Evolutionary conservation across 2,888 invertebrate genomes (phyloP).

Genomic region (Eristalinus sepulchralis): DNA sequence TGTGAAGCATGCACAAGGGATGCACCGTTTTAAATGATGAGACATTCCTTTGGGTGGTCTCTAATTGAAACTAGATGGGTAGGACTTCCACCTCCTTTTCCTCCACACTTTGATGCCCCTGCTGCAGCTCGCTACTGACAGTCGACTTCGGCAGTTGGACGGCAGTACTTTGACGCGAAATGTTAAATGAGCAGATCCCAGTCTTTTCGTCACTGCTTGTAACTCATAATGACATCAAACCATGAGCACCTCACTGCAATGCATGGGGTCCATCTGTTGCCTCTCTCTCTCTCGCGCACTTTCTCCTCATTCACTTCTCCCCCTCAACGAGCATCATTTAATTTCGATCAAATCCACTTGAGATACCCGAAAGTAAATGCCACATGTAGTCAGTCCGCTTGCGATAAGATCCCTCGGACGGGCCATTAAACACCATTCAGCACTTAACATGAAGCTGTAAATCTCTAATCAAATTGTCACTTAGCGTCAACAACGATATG

Average conservation of each 20-base stretch:
- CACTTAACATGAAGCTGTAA: slow-evolving; percentile 46
- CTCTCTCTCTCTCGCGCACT: neutral
- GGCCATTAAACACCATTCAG: slow-evolving; percentile 56
- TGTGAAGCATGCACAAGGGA: neutral
- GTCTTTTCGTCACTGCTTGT: no score
- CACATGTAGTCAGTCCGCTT: slow-evolving; percentile 12
- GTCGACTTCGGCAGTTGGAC: no score
- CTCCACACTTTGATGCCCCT: no score
- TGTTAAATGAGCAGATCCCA: no score
- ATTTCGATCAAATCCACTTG: neutral
- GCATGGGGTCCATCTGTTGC: neutral
- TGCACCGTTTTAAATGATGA: neutral
- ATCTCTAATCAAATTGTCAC: slow-evolving; percentile 57
- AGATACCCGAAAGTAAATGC: neutral
- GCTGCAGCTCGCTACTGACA: no score
- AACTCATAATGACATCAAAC: neutral
- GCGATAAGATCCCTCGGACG: slow-evolving; percentile 46
- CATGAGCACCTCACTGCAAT: neutral
- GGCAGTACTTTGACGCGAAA: no score
- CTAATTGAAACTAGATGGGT: neutral
- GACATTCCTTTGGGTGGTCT: neutral
- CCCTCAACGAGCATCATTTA: neutral
- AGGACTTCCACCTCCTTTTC: no score
- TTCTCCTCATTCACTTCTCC: neutral
- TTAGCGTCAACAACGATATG: slow-evolving; percentile 13